Conservation (phyloP, 2,888 invertebrate species). For the Trachelus stipa region DNA sequence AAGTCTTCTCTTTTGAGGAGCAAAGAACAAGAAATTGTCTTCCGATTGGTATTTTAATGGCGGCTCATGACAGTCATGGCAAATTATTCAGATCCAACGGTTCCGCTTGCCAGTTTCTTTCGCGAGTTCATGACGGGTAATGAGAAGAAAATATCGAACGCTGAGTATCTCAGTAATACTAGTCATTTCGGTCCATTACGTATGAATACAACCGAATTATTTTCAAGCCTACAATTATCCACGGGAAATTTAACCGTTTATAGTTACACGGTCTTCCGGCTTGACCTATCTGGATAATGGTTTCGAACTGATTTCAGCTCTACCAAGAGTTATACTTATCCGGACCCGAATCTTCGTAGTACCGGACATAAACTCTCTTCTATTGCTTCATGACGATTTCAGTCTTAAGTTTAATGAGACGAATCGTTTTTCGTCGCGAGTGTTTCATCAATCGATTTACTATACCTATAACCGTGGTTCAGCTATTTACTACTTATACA, state of each 20-base stretch:
- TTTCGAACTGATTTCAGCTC: no score
- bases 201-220: conserved; percentile 22
- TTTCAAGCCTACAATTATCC: conserved; percentile 28
- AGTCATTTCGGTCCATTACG: conserved; percentile 30
- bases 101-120: background rate
- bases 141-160: conserved; percentile 20
- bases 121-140: conserved; percentile 12
- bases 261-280: background rate
- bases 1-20: no score
- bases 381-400: background rate
- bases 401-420: no score
- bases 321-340: background rate
- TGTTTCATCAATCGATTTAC: no score
- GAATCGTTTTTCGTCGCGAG: no score
- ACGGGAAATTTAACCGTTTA: conserved; percentile 32
- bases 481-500: no score
- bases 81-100: background rate
- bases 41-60: no score
- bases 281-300: no score
- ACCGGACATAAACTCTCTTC: background rate
- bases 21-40: no score
- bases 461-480: no score
- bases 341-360: no score
- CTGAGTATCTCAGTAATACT: conserved; percentile 23
- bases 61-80: background rate